Base-by-base conservation (phyloP, 2,113 vertebrate genomes). In the Plectropomus leopardus region DNA sequence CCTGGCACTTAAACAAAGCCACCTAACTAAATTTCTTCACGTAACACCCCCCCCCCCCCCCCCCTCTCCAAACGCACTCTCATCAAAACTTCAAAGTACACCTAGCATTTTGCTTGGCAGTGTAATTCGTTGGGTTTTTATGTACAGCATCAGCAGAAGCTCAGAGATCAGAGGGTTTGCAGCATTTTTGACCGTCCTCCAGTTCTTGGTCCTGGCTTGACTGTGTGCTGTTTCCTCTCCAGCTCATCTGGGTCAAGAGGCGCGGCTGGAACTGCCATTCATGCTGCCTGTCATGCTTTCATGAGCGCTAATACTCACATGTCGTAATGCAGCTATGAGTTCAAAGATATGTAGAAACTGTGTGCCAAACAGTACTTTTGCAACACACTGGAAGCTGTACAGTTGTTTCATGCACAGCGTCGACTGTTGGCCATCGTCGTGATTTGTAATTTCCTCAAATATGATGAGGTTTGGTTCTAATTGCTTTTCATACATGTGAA, bases 391-490 rank as follows among this genome's bases (percentile, higher is more conserved):
- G 86, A 86, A 57, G 72, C 51, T 55, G 58, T 72, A 47, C 77
- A 80, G 45, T 74, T 65, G 53, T 83, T 89, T 83, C 40, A 53
- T 83, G 66, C 48, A 17, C 55, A 45, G 30, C 36, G 47, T 65
- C 17, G 45, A 84, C 72, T 65, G 78, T 92, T 93, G 88, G 91
- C 86, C 65, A 42, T 73, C 7, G 11, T 14, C 72, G n/a, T 64
- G 87, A 91, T 28, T 86, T 82, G 83, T 88, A 88, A 91, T 92
- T 86, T 92, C 76, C 86, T 61, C 76, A 73, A 64, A 78, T 65
- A 51, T 78, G 84, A 84, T 77, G 82, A 85, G 59, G 58, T 83
- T 86, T 74, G 64, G 19, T 42, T 80, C 32, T 71, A 86, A 91
- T 83, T 76, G 76, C 28, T 90, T 72, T 84, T 76, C 63, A 32